Evolutionary conservation across 2,888 invertebrate species (phyloP), one percentile per base, ranked within the genome.

Genomic region (Hypomecis atomaria): DNA sequence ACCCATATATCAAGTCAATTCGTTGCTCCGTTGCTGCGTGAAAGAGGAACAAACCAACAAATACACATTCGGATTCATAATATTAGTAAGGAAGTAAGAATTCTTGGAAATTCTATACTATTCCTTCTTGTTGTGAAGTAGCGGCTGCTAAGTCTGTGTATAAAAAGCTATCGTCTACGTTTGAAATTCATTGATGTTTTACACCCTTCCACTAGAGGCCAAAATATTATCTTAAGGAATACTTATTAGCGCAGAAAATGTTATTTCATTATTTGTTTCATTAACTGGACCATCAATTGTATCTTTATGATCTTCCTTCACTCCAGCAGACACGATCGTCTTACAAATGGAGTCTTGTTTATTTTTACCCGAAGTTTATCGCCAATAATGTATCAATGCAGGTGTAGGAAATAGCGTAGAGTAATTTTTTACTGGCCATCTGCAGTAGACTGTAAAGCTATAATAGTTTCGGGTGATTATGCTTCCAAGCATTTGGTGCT

Each of bases 321-420:
- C 50, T n/a, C 23, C 9, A 48, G 23, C 49, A 42, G 42, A 37
- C 42, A 13, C 34, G 34, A 40, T 38, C 13, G 49, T 38, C 13
- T 52, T 52, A 47, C 23, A 62, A 59, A 56, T 34, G 42, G 43
- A 47, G 43, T 60, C 40, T 60, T 65, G 65, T 65, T 57, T 65
- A 61, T 58, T 57, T 56, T 61, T 36, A 45, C 5, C 10, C 23
- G n/a, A 53, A 57, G 57, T 61, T 65, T 57, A 65, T 65, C 48
- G 53, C 37, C 60, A 61, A 57, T 57, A 57, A 61, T 36, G 57
- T 48, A 57, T 47, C 48, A 57, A 65, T 61, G 57, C 57, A 57
- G 60, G 33, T 33, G 65, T 60, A 60, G 52, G 52, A 56, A 59
- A 45, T 48, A 57, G 58, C 37, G 48, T 49, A 53, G 42, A 60